Conservation (phyloP, 2,888 invertebrate species). For the Actias luna region DNA sequence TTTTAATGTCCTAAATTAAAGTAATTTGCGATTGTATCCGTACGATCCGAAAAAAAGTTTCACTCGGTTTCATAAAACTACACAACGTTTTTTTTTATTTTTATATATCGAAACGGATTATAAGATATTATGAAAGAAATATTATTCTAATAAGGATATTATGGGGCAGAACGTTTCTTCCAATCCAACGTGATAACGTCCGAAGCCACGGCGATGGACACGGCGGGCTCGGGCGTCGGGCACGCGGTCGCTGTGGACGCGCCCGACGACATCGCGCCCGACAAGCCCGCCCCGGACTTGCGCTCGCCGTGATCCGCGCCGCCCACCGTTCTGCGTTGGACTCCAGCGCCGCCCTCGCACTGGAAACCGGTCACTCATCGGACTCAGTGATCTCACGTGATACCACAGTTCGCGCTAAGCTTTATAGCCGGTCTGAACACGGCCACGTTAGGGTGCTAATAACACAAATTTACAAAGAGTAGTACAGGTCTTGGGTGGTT, state of each 20-base stretch:
- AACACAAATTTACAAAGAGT: no score
- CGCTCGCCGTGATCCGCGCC: conserved; percentile 70
- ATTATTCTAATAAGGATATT: conserved; percentile 13
- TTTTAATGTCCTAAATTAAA: no score
- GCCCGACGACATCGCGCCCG: conserved; percentile 69
- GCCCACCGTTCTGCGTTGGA: conserved; percentile 64
- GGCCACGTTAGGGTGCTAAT: no score
- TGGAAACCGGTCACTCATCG: conserved; percentile 74
- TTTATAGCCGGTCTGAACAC: no score
- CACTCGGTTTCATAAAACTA: no score
- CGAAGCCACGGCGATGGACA: conserved; percentile 81
- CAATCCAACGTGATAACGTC: conserved; percentile 82
- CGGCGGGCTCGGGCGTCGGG: conserved; percentile 54
- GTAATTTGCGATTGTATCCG: no score
- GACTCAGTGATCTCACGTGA: conserved; percentile 44
- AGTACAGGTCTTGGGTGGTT: no score
- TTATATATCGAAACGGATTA: not conserved
- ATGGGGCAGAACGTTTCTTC: conserved; percentile 81
- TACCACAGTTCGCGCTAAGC: no score
- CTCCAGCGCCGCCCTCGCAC: conserved; percentile 73
- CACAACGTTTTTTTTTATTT: not conserved
- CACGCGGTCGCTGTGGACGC: conserved; percentile 55
- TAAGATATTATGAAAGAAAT: conserved; percentile 1
- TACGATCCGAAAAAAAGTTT: no score
- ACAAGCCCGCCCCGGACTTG: conserved; percentile 70